These are phyloP conservation scores for Congeria kusceri DNA, from an alignment of 2,888 invertebrate genomes.

Conservation along the genomic window DNA sequence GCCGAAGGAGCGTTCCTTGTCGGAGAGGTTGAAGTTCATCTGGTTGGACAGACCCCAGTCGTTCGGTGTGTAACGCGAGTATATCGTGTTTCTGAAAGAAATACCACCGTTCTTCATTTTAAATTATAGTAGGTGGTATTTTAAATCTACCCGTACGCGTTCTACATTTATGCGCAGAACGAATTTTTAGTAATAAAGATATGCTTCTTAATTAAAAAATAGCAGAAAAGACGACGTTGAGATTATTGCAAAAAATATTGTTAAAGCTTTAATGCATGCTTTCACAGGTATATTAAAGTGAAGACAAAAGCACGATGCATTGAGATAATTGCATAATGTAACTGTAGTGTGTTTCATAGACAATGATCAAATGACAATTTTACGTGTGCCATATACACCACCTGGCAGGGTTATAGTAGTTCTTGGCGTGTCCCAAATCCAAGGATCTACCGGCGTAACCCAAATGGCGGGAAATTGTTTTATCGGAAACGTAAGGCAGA, in stretches of 20 bases:
- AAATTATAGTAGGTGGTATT: no score
- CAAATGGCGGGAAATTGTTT: slow-evolving; percentile 81
- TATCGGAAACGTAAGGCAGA: slow-evolving; percentile 82
- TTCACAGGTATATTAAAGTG: no score
- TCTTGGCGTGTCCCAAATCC: slow-evolving; percentile 81
- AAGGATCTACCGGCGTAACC: slow-evolving; percentile 75
- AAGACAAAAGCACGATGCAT: no score
- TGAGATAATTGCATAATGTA: no score
- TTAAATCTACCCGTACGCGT: no score
- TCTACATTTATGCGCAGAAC: no score
- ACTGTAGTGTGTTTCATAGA: background rate
- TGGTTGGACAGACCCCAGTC: slow-evolving; percentile 95
- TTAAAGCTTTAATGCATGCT: no score
- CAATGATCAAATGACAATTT: background rate
- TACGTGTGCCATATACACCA: slow-evolving; percentile 47
- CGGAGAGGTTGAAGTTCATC: slow-evolving; percentile 92
- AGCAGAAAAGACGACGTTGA: no score
- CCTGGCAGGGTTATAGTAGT: slow-evolving; percentile 85
- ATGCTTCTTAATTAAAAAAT: no score
- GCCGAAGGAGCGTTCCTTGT: slow-evolving; percentile 91
- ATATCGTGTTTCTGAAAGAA: slow-evolving; percentile 86
- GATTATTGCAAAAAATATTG: no score
- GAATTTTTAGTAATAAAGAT: no score
- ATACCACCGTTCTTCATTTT: no score
- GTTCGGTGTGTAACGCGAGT: slow-evolving; percentile 93